Evolutionary conservation across 2,797 vertebrate species (phyloP).

Genomic region (Sparus aurata): DNA sequence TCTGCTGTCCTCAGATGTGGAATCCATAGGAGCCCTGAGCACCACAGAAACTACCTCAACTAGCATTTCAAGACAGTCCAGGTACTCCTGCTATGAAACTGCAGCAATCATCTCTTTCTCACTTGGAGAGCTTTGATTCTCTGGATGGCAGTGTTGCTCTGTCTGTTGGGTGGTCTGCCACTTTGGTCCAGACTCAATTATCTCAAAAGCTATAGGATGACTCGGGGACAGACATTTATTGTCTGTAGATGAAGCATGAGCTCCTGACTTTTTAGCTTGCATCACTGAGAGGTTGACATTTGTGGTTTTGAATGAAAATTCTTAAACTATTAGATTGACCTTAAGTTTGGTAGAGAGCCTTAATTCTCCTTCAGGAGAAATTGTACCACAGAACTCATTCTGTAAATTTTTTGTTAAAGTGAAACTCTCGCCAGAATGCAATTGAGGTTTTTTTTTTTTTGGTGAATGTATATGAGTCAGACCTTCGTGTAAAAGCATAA

Average conservation of each 20-base stretch:
- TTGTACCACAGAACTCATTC: no score
- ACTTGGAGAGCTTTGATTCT: neutral
- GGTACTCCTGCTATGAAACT: conserved; percentile 75
- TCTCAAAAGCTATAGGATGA: neutral
- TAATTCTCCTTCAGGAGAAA: no score
- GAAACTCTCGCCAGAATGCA: no score
- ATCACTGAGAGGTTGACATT: neutral
- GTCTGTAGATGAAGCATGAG: neutral
- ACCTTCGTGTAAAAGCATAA: no score
- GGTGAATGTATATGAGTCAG: no score
- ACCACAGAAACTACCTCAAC: conserved; percentile 99
- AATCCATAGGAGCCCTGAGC: conserved; percentile 94
- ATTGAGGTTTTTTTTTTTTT: no score
- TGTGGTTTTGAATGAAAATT: neutral
- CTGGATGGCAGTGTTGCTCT: neutral
- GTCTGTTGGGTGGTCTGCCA: neutral
- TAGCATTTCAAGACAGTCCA: conserved; percentile 94
- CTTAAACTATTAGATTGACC: neutral
- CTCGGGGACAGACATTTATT: neutral
- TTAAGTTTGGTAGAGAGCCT: neutral
- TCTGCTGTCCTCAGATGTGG: conserved; percentile 93
- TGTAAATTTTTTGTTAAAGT: no score
- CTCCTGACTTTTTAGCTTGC: neutral
- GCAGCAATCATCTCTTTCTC: neutral
- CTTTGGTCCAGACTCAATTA: neutral